Percentiles rank a stretch among this genome's conserved stretches.
phyloP scores from a whole-genome alignment of 2,888 invertebrate genomes.

The Bombylius discolor region DNA sequence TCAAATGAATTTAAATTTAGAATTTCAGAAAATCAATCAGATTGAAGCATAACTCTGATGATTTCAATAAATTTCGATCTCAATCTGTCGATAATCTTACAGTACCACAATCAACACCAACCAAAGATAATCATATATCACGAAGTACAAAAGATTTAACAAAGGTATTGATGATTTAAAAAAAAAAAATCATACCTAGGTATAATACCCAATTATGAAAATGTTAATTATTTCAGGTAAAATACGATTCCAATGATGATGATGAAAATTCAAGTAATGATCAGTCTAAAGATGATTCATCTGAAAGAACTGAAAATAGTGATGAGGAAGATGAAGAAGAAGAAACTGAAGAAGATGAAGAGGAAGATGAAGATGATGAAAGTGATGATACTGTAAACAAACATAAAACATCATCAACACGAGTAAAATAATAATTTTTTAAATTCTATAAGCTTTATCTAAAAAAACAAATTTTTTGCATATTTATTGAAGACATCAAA shows the following conservation, averaged over 20 bases:
- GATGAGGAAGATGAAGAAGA: not conserved
- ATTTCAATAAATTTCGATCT: not conserved
- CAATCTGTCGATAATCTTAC: not conserved
- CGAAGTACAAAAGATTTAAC: not conserved
- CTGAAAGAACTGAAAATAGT: not conserved
- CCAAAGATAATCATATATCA: not conserved
- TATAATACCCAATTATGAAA: not conserved
- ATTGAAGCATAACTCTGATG: not conserved
- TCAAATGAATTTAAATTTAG: too few species aligned
- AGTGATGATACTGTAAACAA: not conserved
- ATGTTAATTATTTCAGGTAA: not conserved
- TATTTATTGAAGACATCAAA: not conserved
- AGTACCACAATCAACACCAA: not conserved
- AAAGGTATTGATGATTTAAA: not conserved
- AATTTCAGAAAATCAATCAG: not conserved
- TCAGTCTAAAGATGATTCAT: not conserved
- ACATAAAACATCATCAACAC: too few species aligned
- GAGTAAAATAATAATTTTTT: too few species aligned
- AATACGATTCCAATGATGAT: not conserved
- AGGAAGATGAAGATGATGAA: not conserved
- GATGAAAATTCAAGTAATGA: not conserved
- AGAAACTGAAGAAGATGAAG: not conserved
- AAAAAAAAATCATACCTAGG: too few species aligned
- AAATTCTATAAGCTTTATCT: too few species aligned
- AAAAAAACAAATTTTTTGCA: too few species aligned